These are phyloP conservation scores for Drosophila ogumai DNA, from an alignment of 1,140 invertebrate species.

Conservation along the genomic window DNA sequence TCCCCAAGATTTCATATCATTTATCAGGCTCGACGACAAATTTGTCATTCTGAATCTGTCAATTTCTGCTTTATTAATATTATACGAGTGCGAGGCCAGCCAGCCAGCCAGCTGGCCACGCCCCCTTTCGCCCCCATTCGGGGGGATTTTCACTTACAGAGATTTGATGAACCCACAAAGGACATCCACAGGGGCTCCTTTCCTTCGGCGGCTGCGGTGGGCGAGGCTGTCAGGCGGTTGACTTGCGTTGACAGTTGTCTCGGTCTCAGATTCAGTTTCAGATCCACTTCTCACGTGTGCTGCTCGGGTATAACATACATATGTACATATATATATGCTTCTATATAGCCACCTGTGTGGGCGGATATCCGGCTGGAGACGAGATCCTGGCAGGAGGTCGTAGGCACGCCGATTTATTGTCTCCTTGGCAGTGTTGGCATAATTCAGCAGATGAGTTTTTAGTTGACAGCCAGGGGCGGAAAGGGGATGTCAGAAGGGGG, in stretches of 20 bases:
- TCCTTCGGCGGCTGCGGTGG: conserved; percentile 9
- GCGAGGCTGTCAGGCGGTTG: conserved; percentile 58
- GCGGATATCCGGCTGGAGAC: conserved; percentile 8
- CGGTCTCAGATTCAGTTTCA: conserved; percentile 13
- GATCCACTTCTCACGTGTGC: conserved; percentile 11
- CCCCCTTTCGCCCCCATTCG: not conserved
- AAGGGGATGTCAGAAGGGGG: not conserved
- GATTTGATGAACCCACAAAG: conserved; percentile 73
- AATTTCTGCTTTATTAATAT: conserved; percentile 84
- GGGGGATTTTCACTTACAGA: conserved; percentile 71
- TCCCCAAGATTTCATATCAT: conserved; percentile 78
- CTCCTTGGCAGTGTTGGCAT: conserved; percentile 50
- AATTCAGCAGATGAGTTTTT: conserved; percentile 65
- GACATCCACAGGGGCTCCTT: not conserved
- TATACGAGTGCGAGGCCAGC: conserved; percentile 62
- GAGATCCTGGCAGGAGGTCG: not conserved
- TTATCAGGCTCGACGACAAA: conserved; percentile 82
- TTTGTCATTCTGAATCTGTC: conserved; percentile 83
- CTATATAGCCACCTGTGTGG: conserved; percentile 45
- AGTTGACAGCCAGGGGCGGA: conserved; percentile 46
- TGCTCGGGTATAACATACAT: not conserved
- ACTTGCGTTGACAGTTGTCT: conserved; percentile 71
- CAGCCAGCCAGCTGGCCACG: conserved; percentile 18
- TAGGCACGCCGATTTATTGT: conserved; percentile 58
- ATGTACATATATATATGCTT: not conserved